Percentiles rank a stretch among this genome's conserved stretches.
Conservation (phyloP, 2,888 invertebrate genomes). For the Coelopa pilipes region DNA sequence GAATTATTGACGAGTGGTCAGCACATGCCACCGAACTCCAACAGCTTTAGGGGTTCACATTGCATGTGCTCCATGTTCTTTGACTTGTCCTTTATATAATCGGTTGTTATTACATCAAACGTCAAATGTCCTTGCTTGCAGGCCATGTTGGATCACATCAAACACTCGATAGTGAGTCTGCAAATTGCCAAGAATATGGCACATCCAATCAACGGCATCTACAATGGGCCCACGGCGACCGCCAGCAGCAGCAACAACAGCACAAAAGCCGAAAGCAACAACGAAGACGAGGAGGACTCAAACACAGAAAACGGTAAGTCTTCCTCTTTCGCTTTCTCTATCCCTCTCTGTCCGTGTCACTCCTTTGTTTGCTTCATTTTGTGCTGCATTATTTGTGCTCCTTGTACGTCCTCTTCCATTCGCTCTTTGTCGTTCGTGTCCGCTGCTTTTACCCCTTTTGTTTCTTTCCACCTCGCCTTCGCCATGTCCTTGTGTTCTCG, state of each 20-base stretch:
- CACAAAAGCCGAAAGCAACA: conserved; percentile 41
- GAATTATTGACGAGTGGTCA: too few relatives aligned
- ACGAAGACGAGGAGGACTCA: conserved; percentile 61
- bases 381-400: neutral
- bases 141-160: conserved; percentile 95
- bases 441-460: conserved; percentile 7
- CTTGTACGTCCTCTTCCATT: neutral
- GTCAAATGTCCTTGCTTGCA: conserved; percentile 60
- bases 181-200: conserved; percentile 98
- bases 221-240: conserved; percentile 72
- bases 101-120: too few relatives aligned
- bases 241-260: conserved; percentile 34
- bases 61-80: too few relatives aligned
- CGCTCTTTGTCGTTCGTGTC: conserved; percentile 15
- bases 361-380: conserved; percentile 7
- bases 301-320: conserved; percentile 59
- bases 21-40: too few relatives aligned
- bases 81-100: too few relatives aligned
- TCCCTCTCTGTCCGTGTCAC: neutral
- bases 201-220: conserved; percentile 90
- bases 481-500: neutral
- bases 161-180: conserved; percentile 96
- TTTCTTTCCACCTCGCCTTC: neutral
- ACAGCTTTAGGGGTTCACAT: too few relatives aligned
- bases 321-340: neutral